phyloP scores from a whole-genome alignment of 2,888 invertebrate species.

The Apoda limacodes region DNA sequence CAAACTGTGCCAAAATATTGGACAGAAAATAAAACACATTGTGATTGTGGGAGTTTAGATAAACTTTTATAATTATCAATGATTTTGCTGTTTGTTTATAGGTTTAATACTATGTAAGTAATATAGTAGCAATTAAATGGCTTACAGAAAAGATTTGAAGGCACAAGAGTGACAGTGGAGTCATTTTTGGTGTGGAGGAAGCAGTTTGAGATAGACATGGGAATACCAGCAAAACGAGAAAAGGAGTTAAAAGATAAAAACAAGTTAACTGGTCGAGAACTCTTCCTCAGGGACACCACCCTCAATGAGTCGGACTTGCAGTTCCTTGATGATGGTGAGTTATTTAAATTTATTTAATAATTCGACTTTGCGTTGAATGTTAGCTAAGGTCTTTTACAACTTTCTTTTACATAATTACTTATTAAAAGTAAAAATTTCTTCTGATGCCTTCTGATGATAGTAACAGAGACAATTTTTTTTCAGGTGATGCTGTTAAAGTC shows the following conservation, averaged over 20 bases:
- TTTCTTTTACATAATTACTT: too few species aligned
- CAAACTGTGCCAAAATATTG: too few species aligned
- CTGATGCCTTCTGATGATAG: background rate
- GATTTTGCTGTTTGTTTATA: too few species aligned
- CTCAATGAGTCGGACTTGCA: slow-evolving; percentile 97
- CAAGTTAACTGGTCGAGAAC: slow-evolving; percentile 91
- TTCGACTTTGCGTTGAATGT: background rate
- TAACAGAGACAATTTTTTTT: slow-evolving; percentile 20
- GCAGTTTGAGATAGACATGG: slow-evolving; percentile 91
- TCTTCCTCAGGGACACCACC: slow-evolving; percentile 93
- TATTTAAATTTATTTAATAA: too few species aligned
- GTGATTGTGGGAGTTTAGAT: too few species aligned
- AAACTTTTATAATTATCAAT: too few species aligned
- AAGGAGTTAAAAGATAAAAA: slow-evolving; percentile 78
- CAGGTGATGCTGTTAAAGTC: slow-evolving; percentile 87
- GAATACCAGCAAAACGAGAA: slow-evolving; percentile 78
- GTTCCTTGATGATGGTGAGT: slow-evolving; percentile 89
- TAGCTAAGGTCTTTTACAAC: too few species aligned
- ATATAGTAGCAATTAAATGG: slow-evolving; percentile 1
- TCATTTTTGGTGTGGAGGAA: slow-evolving; percentile 95
- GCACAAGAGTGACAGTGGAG: slow-evolving; percentile 95
- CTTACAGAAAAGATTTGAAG: slow-evolving; percentile 91
- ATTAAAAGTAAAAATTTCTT: too few species aligned
- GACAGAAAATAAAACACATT: too few species aligned
- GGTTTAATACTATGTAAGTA: too few species aligned